A percentile compares a stretch with the other conserved stretches of the same genome.
Evolutionary conservation across 1,140 invertebrate genomes (phyloP).

Genomic region (Drosophila mauritiana): DNA sequence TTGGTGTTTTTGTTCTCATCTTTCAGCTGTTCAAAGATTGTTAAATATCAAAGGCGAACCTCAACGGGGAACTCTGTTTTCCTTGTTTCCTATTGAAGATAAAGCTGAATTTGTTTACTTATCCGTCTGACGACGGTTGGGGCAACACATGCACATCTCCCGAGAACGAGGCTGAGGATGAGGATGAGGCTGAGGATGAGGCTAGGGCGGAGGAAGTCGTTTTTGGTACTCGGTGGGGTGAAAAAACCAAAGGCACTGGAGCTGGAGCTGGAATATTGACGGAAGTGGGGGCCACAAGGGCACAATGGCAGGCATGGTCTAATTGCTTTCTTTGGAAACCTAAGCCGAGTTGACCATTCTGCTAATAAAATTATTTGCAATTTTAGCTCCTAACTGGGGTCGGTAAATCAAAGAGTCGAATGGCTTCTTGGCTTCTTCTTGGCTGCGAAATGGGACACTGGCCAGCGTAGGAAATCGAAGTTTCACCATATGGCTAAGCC

Average conservation of each 20-base stretch:
- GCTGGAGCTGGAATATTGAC: neutral
- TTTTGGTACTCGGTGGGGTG: neutral
- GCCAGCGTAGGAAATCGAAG: neutral
- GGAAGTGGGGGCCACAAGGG: constrained; percentile 14
- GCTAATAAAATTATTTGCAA: too few species aligned
- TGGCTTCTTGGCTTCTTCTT: too few species aligned
- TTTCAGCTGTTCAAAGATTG: constrained; percentile 58
- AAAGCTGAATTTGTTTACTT: constrained; percentile 48
- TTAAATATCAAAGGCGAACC: constrained; percentile 51
- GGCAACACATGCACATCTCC: constrained; percentile 15
- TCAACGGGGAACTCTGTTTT: constrained; percentile 41
- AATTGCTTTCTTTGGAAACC: constrained; percentile 19
- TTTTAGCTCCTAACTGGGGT: too few species aligned
- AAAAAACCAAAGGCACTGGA: neutral
- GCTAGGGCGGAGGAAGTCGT: neutral
- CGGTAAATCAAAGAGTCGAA: too few species aligned
- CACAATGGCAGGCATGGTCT: constrained; percentile 14
- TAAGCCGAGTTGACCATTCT: too few species aligned
- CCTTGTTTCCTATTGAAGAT: constrained; percentile 44
- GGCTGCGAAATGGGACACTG: neutral
- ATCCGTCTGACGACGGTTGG: constrained; percentile 32
- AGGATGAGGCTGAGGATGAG: neutral
- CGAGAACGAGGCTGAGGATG: neutral
- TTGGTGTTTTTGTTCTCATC: constrained; percentile 44
- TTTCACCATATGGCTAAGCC: constrained; percentile 21